A percentile compares a stretch with the other conserved stretches of the same genome.
phyloP scores from a whole-genome alignment of 2,888 invertebrate genomes.

The Eretmocerus hayati region DNA sequence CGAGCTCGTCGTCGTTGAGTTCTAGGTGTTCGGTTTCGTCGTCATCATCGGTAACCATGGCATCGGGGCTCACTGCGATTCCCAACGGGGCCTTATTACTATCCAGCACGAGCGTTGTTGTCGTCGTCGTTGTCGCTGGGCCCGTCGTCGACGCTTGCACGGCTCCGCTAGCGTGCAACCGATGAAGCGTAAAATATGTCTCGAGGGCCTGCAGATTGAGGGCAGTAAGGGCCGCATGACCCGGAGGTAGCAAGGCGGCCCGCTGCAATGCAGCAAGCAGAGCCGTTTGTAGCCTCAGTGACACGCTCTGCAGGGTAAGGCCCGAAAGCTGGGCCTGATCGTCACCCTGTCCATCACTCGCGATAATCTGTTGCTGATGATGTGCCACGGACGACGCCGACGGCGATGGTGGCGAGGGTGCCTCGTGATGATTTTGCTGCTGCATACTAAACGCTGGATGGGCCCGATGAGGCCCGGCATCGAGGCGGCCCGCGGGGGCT shows the following conservation, averaged over 20 bases:
- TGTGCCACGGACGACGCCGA: not conserved
- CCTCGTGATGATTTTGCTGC: not conserved
- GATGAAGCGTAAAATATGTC: constrained; percentile 76
- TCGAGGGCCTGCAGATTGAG: constrained; percentile 79
- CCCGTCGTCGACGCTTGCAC: constrained; percentile 40
- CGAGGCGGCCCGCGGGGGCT: constrained; percentile 16
- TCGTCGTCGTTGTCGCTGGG: constrained; percentile 25
- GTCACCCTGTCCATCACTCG: not conserved
- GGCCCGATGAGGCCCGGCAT: constrained; percentile 14
- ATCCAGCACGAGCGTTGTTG: constrained; percentile 21
- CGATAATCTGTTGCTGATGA: not conserved
- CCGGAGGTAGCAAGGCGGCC: constrained; percentile 73
- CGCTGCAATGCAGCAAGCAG: constrained; percentile 79
- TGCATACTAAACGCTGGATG: not conserved
- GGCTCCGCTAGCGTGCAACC: constrained; percentile 65
- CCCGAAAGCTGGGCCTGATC: constrained; percentile 31
- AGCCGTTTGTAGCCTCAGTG: constrained; percentile 74
- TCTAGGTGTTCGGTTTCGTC: constrained; percentile 55
- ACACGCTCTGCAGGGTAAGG: constrained; percentile 60
- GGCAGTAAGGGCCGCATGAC: constrained; percentile 78
- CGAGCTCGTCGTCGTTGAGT: constrained; percentile 43
- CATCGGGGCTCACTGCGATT: constrained; percentile 9
- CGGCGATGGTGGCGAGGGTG: not conserved
- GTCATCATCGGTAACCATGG: constrained; percentile 51
- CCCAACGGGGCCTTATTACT: not conserved